A percentile compares a stretch with the other conserved stretches of the same genome.
These are phyloP conservation scores for Allobates femoralis DNA, from an alignment of 2,797 vertebrate genomes.

Conservation along the genomic window DNA sequence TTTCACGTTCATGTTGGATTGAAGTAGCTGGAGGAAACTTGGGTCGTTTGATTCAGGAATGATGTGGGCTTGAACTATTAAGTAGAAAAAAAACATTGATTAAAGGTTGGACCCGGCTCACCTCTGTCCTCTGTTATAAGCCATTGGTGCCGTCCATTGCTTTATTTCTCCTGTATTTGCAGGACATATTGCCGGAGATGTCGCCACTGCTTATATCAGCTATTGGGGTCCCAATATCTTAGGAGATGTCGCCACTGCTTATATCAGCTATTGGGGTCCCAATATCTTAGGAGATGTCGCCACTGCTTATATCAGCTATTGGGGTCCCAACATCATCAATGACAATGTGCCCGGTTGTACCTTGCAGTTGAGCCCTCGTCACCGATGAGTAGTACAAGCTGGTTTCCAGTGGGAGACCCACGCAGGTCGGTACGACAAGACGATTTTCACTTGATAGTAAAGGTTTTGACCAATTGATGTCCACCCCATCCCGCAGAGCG, in stretches of 20 bases:
- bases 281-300: no score
- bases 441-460: constrained; percentile 69
- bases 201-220: no score
- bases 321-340: not conserved
- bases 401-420: constrained; percentile 67
- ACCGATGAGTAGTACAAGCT: constrained; percentile 66
- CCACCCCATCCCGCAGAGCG: constrained; percentile 65
- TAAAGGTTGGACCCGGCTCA: not conserved
- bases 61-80: constrained; percentile 73
- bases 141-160: not conserved
- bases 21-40: constrained; percentile 72
- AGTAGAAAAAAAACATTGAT: constrained; percentile 45
- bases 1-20: constrained; percentile 75
- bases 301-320: no score
- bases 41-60: constrained; percentile 76
- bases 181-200: no score
- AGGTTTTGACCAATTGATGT: constrained; percentile 68
- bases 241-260: no score
- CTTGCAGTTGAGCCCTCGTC: constrained; percentile 65
- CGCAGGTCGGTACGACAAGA: constrained; percentile 65
- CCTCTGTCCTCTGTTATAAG: not conserved
- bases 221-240: no score
- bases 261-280: no score
- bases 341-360: constrained; percentile 18
- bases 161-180: not conserved